phyloP scores from a whole-genome alignment of 2,888 invertebrate species.

The Drosophila sordidula region DNA sequence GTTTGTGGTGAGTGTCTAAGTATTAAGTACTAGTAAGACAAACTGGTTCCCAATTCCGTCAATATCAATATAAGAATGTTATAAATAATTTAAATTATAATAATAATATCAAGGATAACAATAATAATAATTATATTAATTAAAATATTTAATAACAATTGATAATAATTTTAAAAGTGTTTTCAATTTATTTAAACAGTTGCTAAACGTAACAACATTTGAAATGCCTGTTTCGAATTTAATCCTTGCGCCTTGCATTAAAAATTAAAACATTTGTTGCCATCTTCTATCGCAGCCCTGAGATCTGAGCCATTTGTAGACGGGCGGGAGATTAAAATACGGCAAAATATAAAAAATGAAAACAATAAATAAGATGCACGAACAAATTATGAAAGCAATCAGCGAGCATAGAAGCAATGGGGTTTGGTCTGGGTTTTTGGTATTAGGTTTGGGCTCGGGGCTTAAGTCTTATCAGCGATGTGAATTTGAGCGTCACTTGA shows the following conservation, averaged over 20 bases:
- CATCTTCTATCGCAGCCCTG: slow-evolving; percentile 64
- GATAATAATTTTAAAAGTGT: too few species aligned
- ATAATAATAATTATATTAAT: not conserved
- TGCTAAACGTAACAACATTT: not conserved
- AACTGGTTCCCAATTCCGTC: too few species aligned
- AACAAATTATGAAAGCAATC: slow-evolving; percentile 62
- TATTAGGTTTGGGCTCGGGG: slow-evolving; percentile 29
- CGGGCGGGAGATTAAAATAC: slow-evolving; percentile 61
- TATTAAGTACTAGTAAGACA: too few species aligned
- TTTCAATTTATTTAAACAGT: too few species aligned
- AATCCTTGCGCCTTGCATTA: slow-evolving; percentile 23
- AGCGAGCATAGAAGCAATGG: slow-evolving; percentile 24
- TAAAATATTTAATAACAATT: too few species aligned
- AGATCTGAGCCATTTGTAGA: slow-evolving; percentile 64
- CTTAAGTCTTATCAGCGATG: slow-evolving; percentile 70
- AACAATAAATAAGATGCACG: slow-evolving; percentile 59
- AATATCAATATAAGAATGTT: too few species aligned
- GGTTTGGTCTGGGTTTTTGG: slow-evolving; percentile 10
- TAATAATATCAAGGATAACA: not conserved
- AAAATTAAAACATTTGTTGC: slow-evolving; percentile 77
- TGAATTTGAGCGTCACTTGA: slow-evolving; percentile 68
- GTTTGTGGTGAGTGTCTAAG: too few species aligned
- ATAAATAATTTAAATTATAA: too few species aligned
- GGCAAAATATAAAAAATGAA: slow-evolving; percentile 25
- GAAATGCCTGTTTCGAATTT: slow-evolving; percentile 15